These are phyloP conservation scores for Cyanoderma ruficeps DNA, from an alignment of 2,113 vertebrate genomes.

Conservation along the genomic window DNA sequence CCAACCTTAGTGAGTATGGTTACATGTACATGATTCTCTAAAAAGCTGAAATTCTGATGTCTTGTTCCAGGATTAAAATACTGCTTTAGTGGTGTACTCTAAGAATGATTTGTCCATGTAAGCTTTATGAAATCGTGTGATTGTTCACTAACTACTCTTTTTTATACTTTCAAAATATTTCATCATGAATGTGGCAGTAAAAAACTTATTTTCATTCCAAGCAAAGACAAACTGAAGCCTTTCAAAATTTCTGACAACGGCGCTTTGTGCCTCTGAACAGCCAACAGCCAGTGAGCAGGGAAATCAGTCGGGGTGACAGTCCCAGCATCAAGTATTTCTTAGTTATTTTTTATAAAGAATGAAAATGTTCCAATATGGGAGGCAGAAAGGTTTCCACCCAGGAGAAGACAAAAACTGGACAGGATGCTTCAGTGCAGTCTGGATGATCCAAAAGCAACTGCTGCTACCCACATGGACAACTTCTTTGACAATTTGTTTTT, in stretches of 20 bases:
- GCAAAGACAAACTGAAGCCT: not conserved
- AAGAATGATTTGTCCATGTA: constrained; percentile 7
- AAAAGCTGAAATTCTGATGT: not conserved
- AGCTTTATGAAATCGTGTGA: constrained; percentile 39
- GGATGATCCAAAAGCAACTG: not conserved
- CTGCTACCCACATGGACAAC: not conserved
- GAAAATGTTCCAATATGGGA: not conserved
- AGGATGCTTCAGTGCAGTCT: not conserved
- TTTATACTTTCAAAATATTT: constrained; percentile 59
- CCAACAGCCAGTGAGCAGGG: not conserved
- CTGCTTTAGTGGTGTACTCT: not conserved
- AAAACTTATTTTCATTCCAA: not conserved
- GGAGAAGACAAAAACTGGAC: not conserved
- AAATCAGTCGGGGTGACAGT: not conserved
- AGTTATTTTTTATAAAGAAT: not conserved
- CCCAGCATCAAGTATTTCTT: not conserved
- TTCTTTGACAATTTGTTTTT: not conserved
- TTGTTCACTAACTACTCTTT: constrained; percentile 61
- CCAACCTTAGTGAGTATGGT: not conserved
- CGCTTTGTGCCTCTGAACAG: not conserved
- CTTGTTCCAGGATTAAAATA: not conserved
- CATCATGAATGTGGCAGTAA: not conserved
- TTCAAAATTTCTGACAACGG: not conserved
- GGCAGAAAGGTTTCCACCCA: not conserved
- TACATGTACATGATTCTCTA: not conserved